These are phyloP conservation scores for Crotalus helleri DNA, from an alignment of 2,113 vertebrate species.

Conservation along the genomic window DNA sequence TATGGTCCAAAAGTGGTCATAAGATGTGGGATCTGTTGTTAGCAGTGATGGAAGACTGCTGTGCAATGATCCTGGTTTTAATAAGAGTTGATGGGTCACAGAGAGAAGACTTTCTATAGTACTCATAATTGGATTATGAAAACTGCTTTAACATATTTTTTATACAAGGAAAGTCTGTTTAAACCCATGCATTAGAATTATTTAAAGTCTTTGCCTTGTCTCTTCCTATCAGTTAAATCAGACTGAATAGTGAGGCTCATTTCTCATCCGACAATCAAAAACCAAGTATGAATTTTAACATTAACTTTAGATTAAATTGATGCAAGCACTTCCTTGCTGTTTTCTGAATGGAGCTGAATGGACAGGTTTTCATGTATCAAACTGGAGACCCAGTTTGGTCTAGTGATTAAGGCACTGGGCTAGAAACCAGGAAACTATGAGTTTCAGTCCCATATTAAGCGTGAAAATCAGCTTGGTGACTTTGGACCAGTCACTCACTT, in stretches of 20 bases:
- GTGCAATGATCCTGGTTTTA: constrained; percentile 44
- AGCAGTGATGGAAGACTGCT: constrained; percentile 42
- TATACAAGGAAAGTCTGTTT: constrained; percentile 41
- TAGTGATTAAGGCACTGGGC: background rate
- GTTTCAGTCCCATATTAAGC: background rate
- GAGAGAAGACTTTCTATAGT: constrained; percentile 46
- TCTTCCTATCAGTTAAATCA: background rate
- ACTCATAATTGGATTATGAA: constrained; percentile 35
- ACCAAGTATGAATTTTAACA: constrained; percentile 18
- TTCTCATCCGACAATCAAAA: constrained; percentile 28
- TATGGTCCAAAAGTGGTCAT: constrained; percentile 38
- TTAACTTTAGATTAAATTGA: constrained; percentile 33
- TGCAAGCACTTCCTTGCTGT: background rate
- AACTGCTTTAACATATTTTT: constrained; percentile 34
- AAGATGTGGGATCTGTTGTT: constrained; percentile 36
- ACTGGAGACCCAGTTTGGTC: background rate
- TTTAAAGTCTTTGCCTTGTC: constrained; percentile 29
- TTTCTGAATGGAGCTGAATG: background rate
- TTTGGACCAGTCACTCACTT: background rate
- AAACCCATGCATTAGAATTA: constrained; percentile 51
- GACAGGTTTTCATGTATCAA: background rate
- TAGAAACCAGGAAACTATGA: background rate
- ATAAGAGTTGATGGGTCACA: constrained; percentile 30
- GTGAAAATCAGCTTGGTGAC: background rate
- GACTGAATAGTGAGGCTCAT: background rate